Percentiles rank a stretch among this genome's conserved stretches.
Conservation (phyloP, 1,140 invertebrate genomes). For the Drosophila pandora region DNA sequence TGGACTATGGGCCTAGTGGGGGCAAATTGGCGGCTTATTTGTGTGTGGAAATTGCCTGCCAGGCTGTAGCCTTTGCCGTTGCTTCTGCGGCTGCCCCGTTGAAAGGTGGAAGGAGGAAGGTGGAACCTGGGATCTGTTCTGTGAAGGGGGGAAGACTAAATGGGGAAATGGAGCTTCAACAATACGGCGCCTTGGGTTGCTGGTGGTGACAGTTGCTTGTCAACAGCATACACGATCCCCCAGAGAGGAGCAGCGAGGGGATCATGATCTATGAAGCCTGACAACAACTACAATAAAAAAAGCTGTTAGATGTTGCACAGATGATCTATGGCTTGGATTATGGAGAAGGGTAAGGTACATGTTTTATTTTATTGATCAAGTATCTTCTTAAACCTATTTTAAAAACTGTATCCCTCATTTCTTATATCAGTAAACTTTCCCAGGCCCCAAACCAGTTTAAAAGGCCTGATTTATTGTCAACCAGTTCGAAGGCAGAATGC, state of each 20-base stretch:
- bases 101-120: constrained; percentile 10
- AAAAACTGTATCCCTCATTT: too few relatives aligned
- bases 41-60: constrained; percentile 73
- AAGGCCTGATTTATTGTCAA: constrained; percentile 55
- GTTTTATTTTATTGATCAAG: neutral
- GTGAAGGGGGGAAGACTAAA: constrained; percentile 16
- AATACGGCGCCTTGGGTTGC: constrained; percentile 59
- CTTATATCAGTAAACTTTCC: constrained; percentile 7
- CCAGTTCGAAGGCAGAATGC: constrained; percentile 31
- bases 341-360: neutral
- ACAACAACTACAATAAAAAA: constrained; percentile 38
- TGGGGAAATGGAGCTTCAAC: constrained; percentile 50
- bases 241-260: constrained; percentile 7
- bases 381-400: neutral
- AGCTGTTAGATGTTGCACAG: constrained; percentile 48
- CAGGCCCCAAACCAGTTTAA: constrained; percentile 44
- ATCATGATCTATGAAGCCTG: constrained; percentile 51
- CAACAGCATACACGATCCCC: constrained; percentile 62
- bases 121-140: neutral
- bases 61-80: constrained; percentile 23
- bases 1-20: constrained; percentile 32
- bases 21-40: constrained; percentile 78
- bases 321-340: constrained; percentile 34
- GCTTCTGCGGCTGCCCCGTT: constrained; percentile 16
- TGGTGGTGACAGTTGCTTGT: constrained; percentile 78